These are phyloP conservation scores for Scaptomyza flava DNA, from an alignment of 2,888 invertebrate genomes.

Conservation along the genomic window DNA sequence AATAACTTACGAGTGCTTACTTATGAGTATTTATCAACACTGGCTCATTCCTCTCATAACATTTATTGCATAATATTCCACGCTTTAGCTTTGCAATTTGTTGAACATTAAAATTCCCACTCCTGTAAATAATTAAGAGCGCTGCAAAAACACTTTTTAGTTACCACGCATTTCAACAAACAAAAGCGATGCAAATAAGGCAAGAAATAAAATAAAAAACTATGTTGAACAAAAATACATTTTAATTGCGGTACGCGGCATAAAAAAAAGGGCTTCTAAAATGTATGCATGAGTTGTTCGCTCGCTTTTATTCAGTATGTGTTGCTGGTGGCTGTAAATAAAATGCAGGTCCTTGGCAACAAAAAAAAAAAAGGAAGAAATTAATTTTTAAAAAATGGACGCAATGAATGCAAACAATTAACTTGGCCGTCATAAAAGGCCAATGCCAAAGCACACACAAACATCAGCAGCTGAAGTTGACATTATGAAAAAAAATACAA, in stretches of 20 bases:
- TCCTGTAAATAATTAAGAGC: background rate
- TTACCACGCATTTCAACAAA: constrained; percentile 68
- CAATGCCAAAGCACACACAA: constrained; percentile 50
- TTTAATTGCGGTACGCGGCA: constrained; percentile 56
- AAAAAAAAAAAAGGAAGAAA: background rate
- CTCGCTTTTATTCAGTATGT: background rate
- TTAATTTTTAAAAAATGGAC: constrained; percentile 4
- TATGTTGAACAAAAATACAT: constrained; percentile 35
- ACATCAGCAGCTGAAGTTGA: constrained; percentile 13
- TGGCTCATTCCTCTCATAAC: background rate
- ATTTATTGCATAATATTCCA: background rate
- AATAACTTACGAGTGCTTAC: too few species aligned
- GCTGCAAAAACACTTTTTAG: constrained; percentile 55
- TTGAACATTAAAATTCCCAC: background rate
- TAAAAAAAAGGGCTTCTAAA: constrained; percentile 14
- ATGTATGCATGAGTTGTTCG: constrained; percentile 38
- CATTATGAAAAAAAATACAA: constrained; percentile 25
- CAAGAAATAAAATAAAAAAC: background rate
- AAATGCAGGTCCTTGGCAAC: constrained; percentile 43
- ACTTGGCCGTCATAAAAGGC: constrained; percentile 59
- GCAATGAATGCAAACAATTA: constrained; percentile 68
- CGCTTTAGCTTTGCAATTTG: background rate
- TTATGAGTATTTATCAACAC: background rate
- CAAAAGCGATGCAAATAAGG: constrained; percentile 37
- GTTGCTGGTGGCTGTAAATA: constrained; percentile 54